Evolutionary conservation across 2,113 vertebrate species (phyloP).

Genomic region (Zosterops borbonicus): DNA sequence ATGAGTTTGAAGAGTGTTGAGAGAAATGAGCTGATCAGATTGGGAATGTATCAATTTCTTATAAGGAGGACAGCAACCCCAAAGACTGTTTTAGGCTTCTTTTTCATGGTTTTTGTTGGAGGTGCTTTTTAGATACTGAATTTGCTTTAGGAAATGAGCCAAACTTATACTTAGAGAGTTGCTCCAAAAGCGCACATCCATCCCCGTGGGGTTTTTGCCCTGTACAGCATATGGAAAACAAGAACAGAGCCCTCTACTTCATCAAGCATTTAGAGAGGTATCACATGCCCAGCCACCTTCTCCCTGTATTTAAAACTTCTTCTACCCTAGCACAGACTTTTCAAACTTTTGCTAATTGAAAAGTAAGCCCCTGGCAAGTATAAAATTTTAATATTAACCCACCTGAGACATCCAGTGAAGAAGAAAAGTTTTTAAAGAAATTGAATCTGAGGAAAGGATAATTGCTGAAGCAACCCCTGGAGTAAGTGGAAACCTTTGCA

Average conservation of each 20-base stretch:
- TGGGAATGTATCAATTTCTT: neutral
- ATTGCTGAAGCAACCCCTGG: neutral
- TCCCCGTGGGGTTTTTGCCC: neutral
- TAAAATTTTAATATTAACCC: conserved; percentile 56
- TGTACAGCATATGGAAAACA: neutral
- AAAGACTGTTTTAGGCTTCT: neutral
- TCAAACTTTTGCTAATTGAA: conserved; percentile 30
- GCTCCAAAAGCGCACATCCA: neutral
- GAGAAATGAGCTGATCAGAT: neutral
- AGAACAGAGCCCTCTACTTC: neutral
- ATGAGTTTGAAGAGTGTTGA: neutral
- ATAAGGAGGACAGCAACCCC: neutral
- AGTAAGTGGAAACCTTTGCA: neutral
- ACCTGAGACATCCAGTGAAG: neutral
- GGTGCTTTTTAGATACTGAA: neutral
- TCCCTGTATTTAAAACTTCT: neutral
- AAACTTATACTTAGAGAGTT: neutral
- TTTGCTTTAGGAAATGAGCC: neutral
- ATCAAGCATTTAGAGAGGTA: conserved; percentile 35
- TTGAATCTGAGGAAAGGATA: neutral
- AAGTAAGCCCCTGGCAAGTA: conserved; percentile 57
- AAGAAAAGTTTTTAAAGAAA: neutral
- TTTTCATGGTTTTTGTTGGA: neutral
- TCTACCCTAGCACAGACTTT: neutral
- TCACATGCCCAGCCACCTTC: neutral